Evolutionary conservation across 2,888 invertebrate species (phyloP), one percentile per base, ranked within the genome.

Genomic region (Chrysolina oricalcia): DNA sequence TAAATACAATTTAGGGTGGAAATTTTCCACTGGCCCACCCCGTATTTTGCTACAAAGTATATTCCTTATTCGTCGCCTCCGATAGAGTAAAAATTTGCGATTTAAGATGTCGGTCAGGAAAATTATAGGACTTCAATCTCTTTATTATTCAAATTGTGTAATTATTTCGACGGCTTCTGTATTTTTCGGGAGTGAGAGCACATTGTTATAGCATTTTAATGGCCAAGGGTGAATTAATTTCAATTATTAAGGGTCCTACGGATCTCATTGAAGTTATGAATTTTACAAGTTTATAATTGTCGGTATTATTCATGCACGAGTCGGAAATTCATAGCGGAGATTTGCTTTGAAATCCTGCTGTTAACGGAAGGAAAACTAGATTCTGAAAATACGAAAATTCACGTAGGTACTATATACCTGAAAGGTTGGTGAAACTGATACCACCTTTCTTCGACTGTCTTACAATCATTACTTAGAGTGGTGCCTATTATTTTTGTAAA

Each of bases 141-240:
- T 71, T 71, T 69, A 75, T 72, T 75, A 75, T 75, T 75, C 63
- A 75, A 75, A 75, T 75, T 72, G 68, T 72, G 75, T 75, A 75
- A 75, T 75, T 75, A 75, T 75, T 75, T 72, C 67, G 43, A 72
- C 67, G 65, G 72, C 64, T 75, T 64, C 50, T 35, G 53, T 66
- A 72, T 75, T 71, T 75, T 72, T 69, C 27, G 64, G 48, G 50
- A 53, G 59, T 19, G 23, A 72, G 71, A 59, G 64, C 59, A 56
- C 69, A 68, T 48, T 63, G 68, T 46, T 62, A 69, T 75, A 59
- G 69, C 64, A 64, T 75, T 75, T 75, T 75, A 75, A 75, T 75
- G 69, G 75, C 56, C 40, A 53, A 40, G 72, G 13, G 72, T 56
- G 72, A 75, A 75, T 75, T 75, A 75, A 75, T 75, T 75, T 75